phyloP scores from a whole-genome alignment of 2,113 vertebrate genomes.

The Podarcis muralis region DNA sequence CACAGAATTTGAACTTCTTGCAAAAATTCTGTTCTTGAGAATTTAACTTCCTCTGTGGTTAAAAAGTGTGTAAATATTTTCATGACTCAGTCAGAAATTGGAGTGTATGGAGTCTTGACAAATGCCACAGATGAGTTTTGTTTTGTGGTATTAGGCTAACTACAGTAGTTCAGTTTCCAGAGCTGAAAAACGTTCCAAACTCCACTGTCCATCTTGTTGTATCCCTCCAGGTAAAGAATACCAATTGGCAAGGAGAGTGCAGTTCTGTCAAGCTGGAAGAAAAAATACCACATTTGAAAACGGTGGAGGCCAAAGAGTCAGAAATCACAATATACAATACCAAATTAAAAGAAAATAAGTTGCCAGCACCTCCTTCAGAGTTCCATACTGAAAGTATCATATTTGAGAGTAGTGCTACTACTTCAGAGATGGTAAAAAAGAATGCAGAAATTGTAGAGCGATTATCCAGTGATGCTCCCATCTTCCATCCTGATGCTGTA shows the following conservation, averaged over 20 bases:
- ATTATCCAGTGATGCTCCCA: conserved; percentile 50
- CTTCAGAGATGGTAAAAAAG: conserved; percentile 49
- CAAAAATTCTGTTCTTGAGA: neutral
- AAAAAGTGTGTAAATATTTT: neutral
- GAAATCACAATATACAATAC: conserved; percentile 36
- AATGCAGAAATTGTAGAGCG: conserved; percentile 44
- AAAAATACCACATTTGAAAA: conserved; percentile 45
- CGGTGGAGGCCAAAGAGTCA: conserved; percentile 36
- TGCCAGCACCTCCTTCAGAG: neutral
- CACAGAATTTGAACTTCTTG: neutral
- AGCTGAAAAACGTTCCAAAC: conserved; percentile 73
- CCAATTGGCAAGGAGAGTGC: conserved; percentile 65
- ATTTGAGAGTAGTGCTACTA: conserved; percentile 13
- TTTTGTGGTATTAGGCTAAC: neutral
- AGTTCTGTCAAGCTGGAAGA: conserved; percentile 54
- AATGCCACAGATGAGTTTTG: neutral
- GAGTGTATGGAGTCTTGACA: neutral
- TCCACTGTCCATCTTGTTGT: conserved; percentile 78
- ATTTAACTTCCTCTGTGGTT: neutral
- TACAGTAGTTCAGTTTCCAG: conserved; percentile 85
- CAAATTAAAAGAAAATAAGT: conserved; percentile 50
- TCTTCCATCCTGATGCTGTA: conserved; percentile 57
- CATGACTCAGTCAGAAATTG: neutral
- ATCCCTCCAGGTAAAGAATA: conserved; percentile 75
- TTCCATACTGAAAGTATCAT: neutral